Evolutionary conservation across 2,888 invertebrate species (phyloP), one percentile per base, ranked within the genome.

Genomic region (Epirrhoe tristata): DNA sequence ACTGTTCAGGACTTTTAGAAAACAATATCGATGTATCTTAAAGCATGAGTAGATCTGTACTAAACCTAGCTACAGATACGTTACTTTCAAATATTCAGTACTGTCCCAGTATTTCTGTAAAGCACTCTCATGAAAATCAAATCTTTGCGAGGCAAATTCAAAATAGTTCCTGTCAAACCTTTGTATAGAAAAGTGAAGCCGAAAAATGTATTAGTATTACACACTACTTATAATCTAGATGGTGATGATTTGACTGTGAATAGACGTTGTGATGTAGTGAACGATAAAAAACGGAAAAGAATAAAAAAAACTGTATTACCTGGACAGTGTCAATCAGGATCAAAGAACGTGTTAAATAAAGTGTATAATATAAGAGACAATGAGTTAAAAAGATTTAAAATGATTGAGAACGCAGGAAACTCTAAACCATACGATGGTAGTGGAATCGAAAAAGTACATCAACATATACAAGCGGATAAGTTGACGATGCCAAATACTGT

Each of bases 161-260:
- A 81, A 73, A 83, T 87, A 53, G 72, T 82, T 67, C 84, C 88
- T 48, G 93, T 93, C 0, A 86, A 83, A 82, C 93, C 93, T 6
- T 81, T 93, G 52, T 93, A 92, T 63, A 84, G 78, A 68, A 89
- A 86, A 79, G 68, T 83, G 1, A 77, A 74, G 57, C 79, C 84
- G 59, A 80, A 79, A 71, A 63, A 77, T 58, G 69, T 67, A 55
- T 36, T 74, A n/a, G 73, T 80, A 63, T 72, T 84, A 62, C 78
- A 84, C 72, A 85, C 77, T 65, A 74, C 66, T 10, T 67, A 83
- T 16, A 84, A 89, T 84, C 91, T 86, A 86, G 79, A 79, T 77
- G 91, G 90, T 82, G 65, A 84, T 62, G 91, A 72, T 54, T 70
- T 86, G 43, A 71, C 77, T 69, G 80, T 87, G 74, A 86, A 83